These are phyloP conservation scores for Nautilus pompilius DNA, from an alignment of 1,140 invertebrate genomes.

Conservation along the genomic window DNA sequence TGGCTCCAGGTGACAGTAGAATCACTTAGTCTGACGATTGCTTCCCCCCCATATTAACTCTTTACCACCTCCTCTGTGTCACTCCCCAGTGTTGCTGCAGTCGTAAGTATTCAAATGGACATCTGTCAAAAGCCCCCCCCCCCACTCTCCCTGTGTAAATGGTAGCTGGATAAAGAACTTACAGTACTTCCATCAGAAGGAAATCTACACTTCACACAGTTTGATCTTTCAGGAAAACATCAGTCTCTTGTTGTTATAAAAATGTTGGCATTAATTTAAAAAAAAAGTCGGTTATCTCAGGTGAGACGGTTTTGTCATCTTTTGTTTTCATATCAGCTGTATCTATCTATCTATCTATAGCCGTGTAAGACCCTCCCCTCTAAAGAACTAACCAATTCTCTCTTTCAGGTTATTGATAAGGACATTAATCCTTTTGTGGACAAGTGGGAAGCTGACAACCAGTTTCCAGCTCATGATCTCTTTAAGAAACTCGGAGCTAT, in stretches of 20 bases:
- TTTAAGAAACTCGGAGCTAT: slow-evolving; percentile 62
- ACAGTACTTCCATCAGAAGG: no score
- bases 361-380: no score
- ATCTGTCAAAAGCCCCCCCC: no score
- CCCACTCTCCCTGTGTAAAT: no score
- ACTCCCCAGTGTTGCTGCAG: no score
- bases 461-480: slow-evolving; percentile 60
- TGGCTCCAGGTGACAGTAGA: no score
- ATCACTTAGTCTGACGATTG: no score
- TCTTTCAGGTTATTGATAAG: slow-evolving; percentile 58
- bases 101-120: no score
- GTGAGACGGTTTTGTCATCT: background rate
- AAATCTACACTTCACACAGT: no score
- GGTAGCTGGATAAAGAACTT: no score
- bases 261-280: background rate
- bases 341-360: background rate
- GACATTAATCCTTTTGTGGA: slow-evolving; percentile 65
- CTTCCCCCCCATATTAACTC: no score
- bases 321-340: background rate
- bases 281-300: background rate
- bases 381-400: background rate
- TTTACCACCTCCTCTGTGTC: no score
- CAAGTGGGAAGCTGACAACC: slow-evolving; percentile 59
- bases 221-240: background rate
- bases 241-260: background rate